phyloP scores from a whole-genome alignment of 2,113 vertebrate species.

The Corythoichthys haematopterus region DNA sequence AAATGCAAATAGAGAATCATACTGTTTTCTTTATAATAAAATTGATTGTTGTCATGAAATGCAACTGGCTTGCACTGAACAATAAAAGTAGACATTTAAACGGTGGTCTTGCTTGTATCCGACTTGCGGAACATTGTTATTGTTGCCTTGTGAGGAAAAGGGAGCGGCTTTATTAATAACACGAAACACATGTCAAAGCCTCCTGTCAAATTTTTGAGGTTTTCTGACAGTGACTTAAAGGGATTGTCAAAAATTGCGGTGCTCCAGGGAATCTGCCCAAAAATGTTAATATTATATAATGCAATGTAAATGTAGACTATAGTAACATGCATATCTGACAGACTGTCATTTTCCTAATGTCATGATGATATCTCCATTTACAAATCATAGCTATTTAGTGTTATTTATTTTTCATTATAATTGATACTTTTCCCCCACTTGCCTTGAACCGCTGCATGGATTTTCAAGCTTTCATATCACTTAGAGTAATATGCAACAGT shows the following conservation, averaged over 20 bases:
- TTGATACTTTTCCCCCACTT: not conserved
- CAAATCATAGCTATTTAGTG: not conserved
- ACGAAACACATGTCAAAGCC: constrained; percentile 43
- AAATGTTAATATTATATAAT: not conserved
- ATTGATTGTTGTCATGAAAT: constrained; percentile 59
- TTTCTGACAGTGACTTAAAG: constrained; percentile 9
- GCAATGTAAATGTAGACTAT: not conserved
- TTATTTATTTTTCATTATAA: not conserved
- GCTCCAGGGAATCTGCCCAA: constrained; percentile 2
- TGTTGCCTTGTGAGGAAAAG: constrained; percentile 21
- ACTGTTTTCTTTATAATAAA: constrained; percentile 28
- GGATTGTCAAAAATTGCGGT: constrained; percentile 27
- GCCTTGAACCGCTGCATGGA: not conserved
- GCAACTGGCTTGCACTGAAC: constrained; percentile 68
- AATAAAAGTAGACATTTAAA: constrained; percentile 51
- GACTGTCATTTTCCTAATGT: not conserved
- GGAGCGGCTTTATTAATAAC: constrained; percentile 38
- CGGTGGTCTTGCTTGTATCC: constrained; percentile 8
- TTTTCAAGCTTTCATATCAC: constrained; percentile 1
- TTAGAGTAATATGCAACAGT: not conserved
- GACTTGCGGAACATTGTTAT: constrained; percentile 11
- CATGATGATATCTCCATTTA: constrained; percentile 1
- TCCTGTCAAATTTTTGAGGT: constrained; percentile 33
- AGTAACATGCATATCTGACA: not conserved
- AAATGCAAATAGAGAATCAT: constrained; percentile 18